Evolutionary conservation across 1,140 invertebrate species (phyloP).

Genomic region (Centruroides vittatus): DNA sequence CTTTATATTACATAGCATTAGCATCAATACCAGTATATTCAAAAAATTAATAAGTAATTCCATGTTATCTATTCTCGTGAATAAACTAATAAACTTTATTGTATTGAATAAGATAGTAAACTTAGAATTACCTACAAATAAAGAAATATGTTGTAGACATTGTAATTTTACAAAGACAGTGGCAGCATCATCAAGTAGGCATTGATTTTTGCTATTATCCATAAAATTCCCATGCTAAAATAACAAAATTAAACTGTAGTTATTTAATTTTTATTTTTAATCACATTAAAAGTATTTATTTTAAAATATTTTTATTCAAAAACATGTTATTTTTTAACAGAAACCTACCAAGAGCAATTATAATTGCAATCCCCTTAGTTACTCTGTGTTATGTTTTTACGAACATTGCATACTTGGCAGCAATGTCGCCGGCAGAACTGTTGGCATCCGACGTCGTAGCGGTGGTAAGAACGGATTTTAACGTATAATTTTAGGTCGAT

Average conservation of each 20-base stretch:
- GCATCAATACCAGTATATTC: too few relatives aligned
- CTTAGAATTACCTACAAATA: too few relatives aligned
- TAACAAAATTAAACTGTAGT: background rate
- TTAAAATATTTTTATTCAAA: constrained; percentile 1
- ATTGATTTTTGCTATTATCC: too few relatives aligned
- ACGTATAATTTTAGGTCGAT: background rate
- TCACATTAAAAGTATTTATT: background rate
- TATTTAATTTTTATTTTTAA: background rate
- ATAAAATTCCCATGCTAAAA: background rate
- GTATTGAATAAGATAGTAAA: too few relatives aligned
- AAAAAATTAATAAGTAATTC: too few relatives aligned
- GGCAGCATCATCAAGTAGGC: too few relatives aligned
- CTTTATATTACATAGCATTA: too few relatives aligned
- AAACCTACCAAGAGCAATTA: constrained; percentile 80
- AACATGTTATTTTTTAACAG: constrained; percentile 30
- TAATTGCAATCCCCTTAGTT: constrained; percentile 77
- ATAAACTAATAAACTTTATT: too few relatives aligned
- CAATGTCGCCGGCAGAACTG: constrained; percentile 63
- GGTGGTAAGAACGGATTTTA: constrained; percentile 43
- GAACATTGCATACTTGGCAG: constrained; percentile 86
- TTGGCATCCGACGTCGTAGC: constrained; percentile 66
- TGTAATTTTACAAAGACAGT: too few relatives aligned
- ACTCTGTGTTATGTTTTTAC: constrained; percentile 76
- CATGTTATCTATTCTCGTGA: too few relatives aligned
- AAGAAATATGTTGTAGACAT: too few relatives aligned